Evolutionary conservation across 2,113 vertebrate species (phyloP), one percentile per base, ranked within the genome.

Genomic region (Daphoenositta chrysoptera): DNA sequence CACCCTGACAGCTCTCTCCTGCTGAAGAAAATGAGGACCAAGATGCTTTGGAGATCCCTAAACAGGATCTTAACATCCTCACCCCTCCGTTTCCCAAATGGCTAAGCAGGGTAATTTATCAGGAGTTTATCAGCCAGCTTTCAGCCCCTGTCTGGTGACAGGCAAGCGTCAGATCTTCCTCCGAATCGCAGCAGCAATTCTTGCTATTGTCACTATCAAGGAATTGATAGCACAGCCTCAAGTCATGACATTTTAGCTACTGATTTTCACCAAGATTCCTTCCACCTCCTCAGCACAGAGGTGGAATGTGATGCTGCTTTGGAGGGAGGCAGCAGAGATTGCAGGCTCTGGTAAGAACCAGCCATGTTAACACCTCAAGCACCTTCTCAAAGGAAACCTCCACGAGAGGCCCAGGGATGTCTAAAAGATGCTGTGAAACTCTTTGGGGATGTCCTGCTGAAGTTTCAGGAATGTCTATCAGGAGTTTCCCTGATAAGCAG

Each of bases 221-320:
- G 45, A 94, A 92, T 11, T 86, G 89, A 94, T 83, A 96, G 91
- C 83, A 91, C 68, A 81, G 96, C 95, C 83, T 78, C 65, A 24
- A 88, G 95, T 78, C 83, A 75, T 14, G 54, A 81, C 72, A 60
- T 73, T 35, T 91, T 9, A 87, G 83, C 50, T 83, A 3, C 80
- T 77, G 87, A 77, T 87, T 81, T 83, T 83, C 89, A 61, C 80
- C 45, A 61, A 72, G 87, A 93, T 91, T 78, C 58, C 9, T 4
- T 65, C 9, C 66, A 61, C 60, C 63, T 51, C 7, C 60, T 50
- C 44, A 45, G 76, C 76, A 37, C 40, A 35, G 69, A 50, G 68
- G 47, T 61, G 35, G 64, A 40, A 71, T 13, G 9, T 1, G 73
- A 30, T 3, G 60, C 48, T 85, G 54, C 66, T 83, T 21, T 66